phyloP scores from a whole-genome alignment of 2,888 invertebrate genomes.

The Euplexia lucipara region DNA sequence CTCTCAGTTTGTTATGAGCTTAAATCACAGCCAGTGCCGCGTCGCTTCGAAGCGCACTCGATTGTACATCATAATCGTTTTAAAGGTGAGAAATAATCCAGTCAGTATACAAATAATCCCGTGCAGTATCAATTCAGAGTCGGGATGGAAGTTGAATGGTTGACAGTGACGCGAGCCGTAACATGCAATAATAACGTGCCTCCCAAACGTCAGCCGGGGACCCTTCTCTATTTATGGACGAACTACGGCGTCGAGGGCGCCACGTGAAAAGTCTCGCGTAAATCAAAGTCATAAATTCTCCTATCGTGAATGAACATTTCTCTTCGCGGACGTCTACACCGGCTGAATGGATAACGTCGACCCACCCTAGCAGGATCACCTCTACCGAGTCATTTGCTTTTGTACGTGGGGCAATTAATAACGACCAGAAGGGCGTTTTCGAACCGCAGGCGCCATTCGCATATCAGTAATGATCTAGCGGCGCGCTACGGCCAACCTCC shows the following conservation, averaged over 20 bases:
- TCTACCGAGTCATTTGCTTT: slow-evolving; percentile 90
- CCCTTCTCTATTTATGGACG: slow-evolving; percentile 87
- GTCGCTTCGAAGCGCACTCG: slow-evolving; percentile 38
- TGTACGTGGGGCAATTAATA: slow-evolving; percentile 90
- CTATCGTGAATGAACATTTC: slow-evolving; percentile 91
- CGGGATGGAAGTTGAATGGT: slow-evolving; percentile 79
- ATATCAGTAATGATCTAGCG: slow-evolving; percentile 89
- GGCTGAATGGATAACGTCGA: slow-evolving; percentile 89
- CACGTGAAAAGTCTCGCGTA: slow-evolving; percentile 88
- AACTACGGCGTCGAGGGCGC: slow-evolving; percentile 78
- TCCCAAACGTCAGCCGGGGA: slow-evolving; percentile 81
- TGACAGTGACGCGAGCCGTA: slow-evolving; percentile 78
- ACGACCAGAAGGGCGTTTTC: slow-evolving; percentile 88
- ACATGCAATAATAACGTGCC: slow-evolving; percentile 85
- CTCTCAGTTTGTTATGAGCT: slow-evolving; percentile 25
- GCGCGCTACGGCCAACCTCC: slow-evolving; percentile 75
- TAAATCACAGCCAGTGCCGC: slow-evolving; percentile 26
- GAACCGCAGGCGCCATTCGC: slow-evolving; percentile 85
- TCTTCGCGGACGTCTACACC: slow-evolving; percentile 89
- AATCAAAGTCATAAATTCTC: slow-evolving; percentile 90
- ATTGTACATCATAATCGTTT: slow-evolving; percentile 48
- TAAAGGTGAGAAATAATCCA: slow-evolving; percentile 69
- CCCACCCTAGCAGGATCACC: slow-evolving; percentile 89
- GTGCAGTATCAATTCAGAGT: slow-evolving; percentile 81
- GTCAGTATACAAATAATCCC: slow-evolving; percentile 83